These are phyloP conservation scores for Marronus borbonicus DNA, from an alignment of 2,888 invertebrate species.

Conservation along the genomic window DNA sequence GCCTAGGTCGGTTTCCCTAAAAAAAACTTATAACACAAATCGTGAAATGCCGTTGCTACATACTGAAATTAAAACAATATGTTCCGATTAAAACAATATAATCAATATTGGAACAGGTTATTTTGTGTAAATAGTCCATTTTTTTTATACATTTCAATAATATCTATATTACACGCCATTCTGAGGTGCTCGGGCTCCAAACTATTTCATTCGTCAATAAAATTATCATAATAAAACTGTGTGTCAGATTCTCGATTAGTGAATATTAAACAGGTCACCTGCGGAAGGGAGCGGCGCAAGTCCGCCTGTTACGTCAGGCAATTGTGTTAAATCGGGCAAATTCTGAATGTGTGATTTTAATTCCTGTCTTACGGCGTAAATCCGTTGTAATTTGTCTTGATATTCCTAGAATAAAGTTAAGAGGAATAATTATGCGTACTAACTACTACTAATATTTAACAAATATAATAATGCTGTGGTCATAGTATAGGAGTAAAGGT, in stretches of 20 bases:
- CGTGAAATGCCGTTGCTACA: conserved; percentile 26
- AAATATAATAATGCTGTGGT: no score
- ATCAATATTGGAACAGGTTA: conserved; percentile 32
- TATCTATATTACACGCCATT: conserved; percentile 36
- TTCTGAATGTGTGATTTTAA: conserved; percentile 94
- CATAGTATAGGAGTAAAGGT: no score
- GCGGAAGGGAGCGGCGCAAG: conserved; percentile 95
- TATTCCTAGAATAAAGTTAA: conserved; percentile 82
- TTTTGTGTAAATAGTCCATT: conserved; percentile 24
- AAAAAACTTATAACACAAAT: conserved; percentile 20
- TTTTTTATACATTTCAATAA: conserved; percentile 9
- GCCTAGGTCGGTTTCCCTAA: conserved; percentile 27
- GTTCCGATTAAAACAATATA: conserved; percentile 38
- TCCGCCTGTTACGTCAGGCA: conserved; percentile 94
- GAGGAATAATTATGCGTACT: not conserved
- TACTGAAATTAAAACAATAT: conserved; percentile 34
- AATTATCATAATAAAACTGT: conserved; percentile 6
- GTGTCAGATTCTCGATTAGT: conserved; percentile 56
- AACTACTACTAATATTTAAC: no score
- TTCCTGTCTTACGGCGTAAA: conserved; percentile 89
- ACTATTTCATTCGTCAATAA: conserved; percentile 26
- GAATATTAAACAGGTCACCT: conserved; percentile 91
- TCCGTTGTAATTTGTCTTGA: conserved; percentile 89
- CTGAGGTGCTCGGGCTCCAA: conserved; percentile 7
- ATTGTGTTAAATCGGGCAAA: conserved; percentile 91